Evolutionary conservation across 2,797 vertebrate genomes (phyloP), one percentile per base, ranked within the genome.

Genomic region (Syngnathus rostellatus): DNA sequence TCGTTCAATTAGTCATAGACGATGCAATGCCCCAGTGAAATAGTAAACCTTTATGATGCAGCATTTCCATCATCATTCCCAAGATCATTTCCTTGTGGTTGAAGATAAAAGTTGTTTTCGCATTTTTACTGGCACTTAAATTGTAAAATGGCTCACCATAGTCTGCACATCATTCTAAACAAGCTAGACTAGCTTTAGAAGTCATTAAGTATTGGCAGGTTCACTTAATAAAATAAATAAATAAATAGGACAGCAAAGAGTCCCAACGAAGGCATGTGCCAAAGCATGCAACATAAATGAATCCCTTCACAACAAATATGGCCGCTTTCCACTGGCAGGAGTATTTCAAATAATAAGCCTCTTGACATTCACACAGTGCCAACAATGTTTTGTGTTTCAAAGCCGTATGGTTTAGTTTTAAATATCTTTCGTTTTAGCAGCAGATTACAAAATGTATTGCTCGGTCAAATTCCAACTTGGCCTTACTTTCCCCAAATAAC

Each of bases 401-500:
- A 25, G n/a, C 40, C 25, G 12, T 45, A 25, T 45, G 39, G 2
- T 46, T 62, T 62, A 62, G 60, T 48, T 64, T 50, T 11, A 39
- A 10, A 21, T 39, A n/a, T 6, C 8, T 9, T 2, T 38, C 39
- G 46, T 51, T 51, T 39, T 38, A 64, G 37, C 37, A 12, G 31
- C 48, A 51, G 31, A 50, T n/a, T 14, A 64, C 45, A 37, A 37
- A 46, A 51, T 64, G 21, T 21, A 43, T n/a, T 62, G 63, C 39
- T 39, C 21, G 43, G 53, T 39, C 37, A 66, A 66, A 19, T 45
- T 25, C 14, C 57, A 46, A 54, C 2, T 7, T 41, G 53, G 38
- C 39, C n/a, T 21, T n/a, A 17, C 75, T 66, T 60, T 67, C 61
- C 45, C 69, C 66, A 68, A 77, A 73, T 67, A 65, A 71, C 73